Conservation (phyloP, 2,113 vertebrate genomes). For the Excalfactoria chinensis region DNA sequence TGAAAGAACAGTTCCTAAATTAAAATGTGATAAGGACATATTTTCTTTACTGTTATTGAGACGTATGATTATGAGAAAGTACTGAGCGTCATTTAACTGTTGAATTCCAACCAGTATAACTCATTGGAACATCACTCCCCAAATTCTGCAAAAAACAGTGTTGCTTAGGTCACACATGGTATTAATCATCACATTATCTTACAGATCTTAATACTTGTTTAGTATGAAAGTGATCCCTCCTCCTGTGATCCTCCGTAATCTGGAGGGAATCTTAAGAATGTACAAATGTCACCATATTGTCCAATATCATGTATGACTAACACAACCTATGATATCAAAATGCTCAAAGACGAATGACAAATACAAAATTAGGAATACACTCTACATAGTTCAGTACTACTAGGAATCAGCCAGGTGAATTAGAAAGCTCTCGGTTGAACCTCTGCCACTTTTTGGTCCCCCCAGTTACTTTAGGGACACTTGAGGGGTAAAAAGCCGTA, state of each 20-base stretch:
- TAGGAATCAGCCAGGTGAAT: not conserved
- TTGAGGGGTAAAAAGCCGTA: not conserved
- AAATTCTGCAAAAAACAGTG: not conserved
- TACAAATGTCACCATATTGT: not conserved
- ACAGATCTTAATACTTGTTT: not conserved
- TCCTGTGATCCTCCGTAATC: not conserved
- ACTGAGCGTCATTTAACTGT: not conserved
- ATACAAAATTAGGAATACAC: not conserved
- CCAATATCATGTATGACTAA: not conserved
- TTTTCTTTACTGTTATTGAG: not conserved
- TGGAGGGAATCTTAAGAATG: not conserved
- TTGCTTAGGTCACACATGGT: not conserved
- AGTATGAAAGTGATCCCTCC: not conserved
- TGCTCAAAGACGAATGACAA: not conserved
- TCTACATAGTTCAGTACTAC: not conserved
- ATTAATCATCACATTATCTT: not conserved
- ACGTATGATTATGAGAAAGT: not conserved
- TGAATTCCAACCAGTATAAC: not conserved
- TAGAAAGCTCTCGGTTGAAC: not conserved
- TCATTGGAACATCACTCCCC: not conserved
- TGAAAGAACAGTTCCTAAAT: not conserved
- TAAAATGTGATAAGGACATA: not conserved
- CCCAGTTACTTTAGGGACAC: not conserved
- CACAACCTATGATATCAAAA: not conserved
- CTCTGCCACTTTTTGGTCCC: not conserved